Conservation (phyloP, 2,888 invertebrate species). For the Neoscelio sp. region DNA sequence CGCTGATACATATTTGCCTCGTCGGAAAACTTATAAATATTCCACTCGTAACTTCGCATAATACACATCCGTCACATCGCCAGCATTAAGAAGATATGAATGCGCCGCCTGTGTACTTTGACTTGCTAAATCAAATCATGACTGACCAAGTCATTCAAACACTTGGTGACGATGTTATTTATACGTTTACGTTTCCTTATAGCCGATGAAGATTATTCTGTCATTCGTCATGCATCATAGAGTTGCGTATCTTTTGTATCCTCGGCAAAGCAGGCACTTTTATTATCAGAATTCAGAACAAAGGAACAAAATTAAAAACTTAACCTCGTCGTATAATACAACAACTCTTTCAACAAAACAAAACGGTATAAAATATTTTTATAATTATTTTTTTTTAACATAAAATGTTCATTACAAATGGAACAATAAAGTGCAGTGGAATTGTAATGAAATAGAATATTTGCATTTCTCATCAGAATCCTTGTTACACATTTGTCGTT, state of each 20-base stretch:
- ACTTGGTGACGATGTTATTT: conserved; percentile 26
- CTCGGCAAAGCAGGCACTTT: too few species aligned
- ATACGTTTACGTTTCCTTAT: conserved; percentile 30
- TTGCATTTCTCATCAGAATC: not conserved
- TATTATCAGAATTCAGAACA: too few species aligned
- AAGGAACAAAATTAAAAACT: too few species aligned
- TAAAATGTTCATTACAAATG: too few species aligned
- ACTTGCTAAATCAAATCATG: conserved; percentile 58
- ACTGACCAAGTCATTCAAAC: conserved; percentile 45
- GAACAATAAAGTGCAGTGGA: too few species aligned
- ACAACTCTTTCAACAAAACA: too few species aligned
- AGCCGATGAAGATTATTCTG: conserved; percentile 30
- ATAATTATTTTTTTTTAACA: too few species aligned
- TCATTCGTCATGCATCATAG: conserved; percentile 32
- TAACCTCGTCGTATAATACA: too few species aligned
- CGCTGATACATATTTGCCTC: conserved; percentile 12
- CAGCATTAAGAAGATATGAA: conserved; percentile 32
- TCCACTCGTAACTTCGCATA: conserved; percentile 32
- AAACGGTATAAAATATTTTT: too few species aligned
- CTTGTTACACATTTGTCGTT: not conserved
- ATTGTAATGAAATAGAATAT: too few species aligned
- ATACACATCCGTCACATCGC: conserved; percentile 50
- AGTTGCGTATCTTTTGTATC: too few species aligned
- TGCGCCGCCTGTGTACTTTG: conserved; percentile 48
- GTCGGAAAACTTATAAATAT: conserved; percentile 43